These are phyloP conservation scores for Todiramphus saurophagus DNA, from an alignment of 2,113 vertebrate species.

Conservation along the genomic window DNA sequence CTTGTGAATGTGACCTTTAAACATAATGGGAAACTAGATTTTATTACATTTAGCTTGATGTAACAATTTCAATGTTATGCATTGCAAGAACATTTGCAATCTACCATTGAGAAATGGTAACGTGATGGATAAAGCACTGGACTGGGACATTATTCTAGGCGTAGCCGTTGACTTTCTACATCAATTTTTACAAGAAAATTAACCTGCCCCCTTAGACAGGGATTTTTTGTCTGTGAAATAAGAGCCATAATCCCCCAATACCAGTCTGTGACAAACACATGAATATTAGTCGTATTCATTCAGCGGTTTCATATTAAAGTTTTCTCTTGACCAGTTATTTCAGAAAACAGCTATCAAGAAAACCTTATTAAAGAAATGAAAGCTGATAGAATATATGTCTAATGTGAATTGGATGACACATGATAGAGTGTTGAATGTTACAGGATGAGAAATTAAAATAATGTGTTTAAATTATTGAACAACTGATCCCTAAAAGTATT, in stretches of 20 bases:
- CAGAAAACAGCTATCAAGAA: neutral
- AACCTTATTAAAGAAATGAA: neutral
- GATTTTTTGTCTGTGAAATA: neutral
- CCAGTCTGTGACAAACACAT: neutral
- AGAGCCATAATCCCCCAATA: neutral
- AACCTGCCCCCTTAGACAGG: neutral
- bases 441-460: neutral
- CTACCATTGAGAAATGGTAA: neutral
- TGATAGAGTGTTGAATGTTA: neutral
- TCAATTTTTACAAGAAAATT: neutral
- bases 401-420: neutral
- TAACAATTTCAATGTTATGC: neutral
- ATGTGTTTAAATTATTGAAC: neutral
- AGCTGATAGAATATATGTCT: accelerated
- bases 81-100: conserved; percentile 6
- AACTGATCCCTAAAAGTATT: neutral
- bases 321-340: neutral
- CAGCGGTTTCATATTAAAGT: neutral
- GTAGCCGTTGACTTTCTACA: neutral
- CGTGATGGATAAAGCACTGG: neutral
- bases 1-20: neutral
- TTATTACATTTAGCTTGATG: conserved; percentile 12
- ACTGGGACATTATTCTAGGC: neutral
- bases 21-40: neutral
- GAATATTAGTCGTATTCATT: neutral